Evolutionary conservation across 2,888 invertebrate genomes (phyloP), one percentile per base, ranked within the genome.

Genomic region (Phorcus lineatus): DNA sequence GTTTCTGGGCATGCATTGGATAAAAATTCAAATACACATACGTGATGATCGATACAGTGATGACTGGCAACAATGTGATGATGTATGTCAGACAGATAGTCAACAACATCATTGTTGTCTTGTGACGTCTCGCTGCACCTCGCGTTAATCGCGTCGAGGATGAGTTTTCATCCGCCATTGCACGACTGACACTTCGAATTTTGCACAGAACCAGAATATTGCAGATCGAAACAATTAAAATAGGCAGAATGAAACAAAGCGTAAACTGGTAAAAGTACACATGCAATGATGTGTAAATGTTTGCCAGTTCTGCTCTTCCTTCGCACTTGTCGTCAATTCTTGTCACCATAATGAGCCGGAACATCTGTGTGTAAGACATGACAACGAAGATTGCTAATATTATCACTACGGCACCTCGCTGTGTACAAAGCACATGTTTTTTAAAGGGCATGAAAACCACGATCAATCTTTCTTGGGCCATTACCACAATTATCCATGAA

Each of bases 401-500:
- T 40, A 89, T 84, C 24, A 88, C 84, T 52, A 89, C 86, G 1
- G 91, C 90, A 6, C 89, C 89, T 0, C 85, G 85, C 76, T 89
- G 90, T n/a, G 84, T 86, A 74, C 90, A 88, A 70, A 91, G 83
- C 19, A 86, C 74, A 62, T 88, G 82, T 70, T 88, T 90, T 78
- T 87, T 88, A 83, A 91, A 91, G 1, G 92, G 92, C 76, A 88
- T 88, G 81, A 89, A 90, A 13, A 92, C 90, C 13, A 91, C 91
- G 31, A 91, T 83, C 28, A 91, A 84, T 9, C 92, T 81, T 78
- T 92, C 92, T 17, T 89, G 52, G 0, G 92, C 90, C 90, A 92
- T 90, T 47, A 90, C 88, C 19, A 92, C 91, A n/a, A 91, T 88
- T n/a, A 91, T 83, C 91, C 91, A 92, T 1, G 90, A 88, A 6